A percentile compares a stretch with the other conserved stretches of the same genome.
phyloP scores from a whole-genome alignment of 2,113 vertebrate genomes.

The Oncorhynchus gorbuscha region DNA sequence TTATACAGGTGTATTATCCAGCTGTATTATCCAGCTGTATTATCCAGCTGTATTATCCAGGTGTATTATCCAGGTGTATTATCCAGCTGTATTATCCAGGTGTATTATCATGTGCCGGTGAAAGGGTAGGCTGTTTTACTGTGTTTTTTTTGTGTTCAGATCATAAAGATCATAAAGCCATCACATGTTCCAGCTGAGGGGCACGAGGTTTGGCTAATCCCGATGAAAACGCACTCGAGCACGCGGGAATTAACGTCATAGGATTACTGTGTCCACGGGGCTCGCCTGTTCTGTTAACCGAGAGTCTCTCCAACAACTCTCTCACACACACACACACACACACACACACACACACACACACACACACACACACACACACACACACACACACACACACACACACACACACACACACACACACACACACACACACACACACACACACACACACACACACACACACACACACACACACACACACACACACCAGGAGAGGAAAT shows the following conservation, averaged over 20 bases:
- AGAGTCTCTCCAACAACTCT: not conserved
- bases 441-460: no score
- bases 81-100: no score
- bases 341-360: no score
- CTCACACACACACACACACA: not conserved
- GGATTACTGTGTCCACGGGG: conserved; percentile 42
- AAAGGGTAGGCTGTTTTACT: not conserved
- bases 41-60: no score
- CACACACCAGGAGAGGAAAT: no score
- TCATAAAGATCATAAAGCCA: conserved; percentile 46
- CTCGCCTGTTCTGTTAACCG: conserved; percentile 27
- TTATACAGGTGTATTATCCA: no score
- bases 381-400: no score
- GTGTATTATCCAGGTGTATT: no score
- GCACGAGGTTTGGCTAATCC: conserved; percentile 71
- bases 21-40: no score
- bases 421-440: no score
- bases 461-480: not conserved
- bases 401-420: not conserved
- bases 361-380: not conserved
- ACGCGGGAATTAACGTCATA: conserved; percentile 68
- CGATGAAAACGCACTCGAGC: conserved; percentile 40
- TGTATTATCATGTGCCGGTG: conserved; percentile 27
- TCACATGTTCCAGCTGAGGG: conserved; percentile 67
- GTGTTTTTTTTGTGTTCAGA: not conserved